Percentiles rank a stretch among this genome's conserved stretches.
Conservation (phyloP, 1,140 invertebrate species). For the Aphaenogaster floridana region DNA sequence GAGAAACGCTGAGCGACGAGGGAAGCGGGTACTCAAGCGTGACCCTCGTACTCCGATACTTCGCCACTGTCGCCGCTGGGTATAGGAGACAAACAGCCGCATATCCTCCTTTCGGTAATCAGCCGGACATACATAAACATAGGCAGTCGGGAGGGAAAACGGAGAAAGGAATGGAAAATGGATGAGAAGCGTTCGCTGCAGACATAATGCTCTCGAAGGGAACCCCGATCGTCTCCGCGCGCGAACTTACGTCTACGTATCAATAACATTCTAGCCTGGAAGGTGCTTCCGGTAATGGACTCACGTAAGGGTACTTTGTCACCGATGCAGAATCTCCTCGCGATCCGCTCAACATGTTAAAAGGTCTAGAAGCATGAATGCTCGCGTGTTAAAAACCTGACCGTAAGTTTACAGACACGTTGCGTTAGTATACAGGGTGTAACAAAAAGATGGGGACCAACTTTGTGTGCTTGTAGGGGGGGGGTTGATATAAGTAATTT, state of each 20-base stretch:
- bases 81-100: slow-evolving; percentile 71
- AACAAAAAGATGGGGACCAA: no score
- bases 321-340: slow-evolving; percentile 47
- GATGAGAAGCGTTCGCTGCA: slow-evolving; percentile 58
- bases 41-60: slow-evolving; percentile 74
- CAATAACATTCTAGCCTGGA: slow-evolving; percentile 58
- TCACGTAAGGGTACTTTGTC: slow-evolving; percentile 63
- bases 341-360: slow-evolving; percentile 60
- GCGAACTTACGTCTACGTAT: slow-evolving; percentile 60
- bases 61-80: slow-evolving; percentile 69
- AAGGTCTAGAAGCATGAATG: slow-evolving; percentile 34
- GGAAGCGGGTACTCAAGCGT: slow-evolving; percentile 73
- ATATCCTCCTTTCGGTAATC: slow-evolving; percentile 75
- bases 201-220: slow-evolving; percentile 51
- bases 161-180: slow-evolving; percentile 62
- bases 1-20: slow-evolving; percentile 7
- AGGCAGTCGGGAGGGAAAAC: slow-evolving; percentile 41
- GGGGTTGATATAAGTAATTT: no score
- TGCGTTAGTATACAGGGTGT: background rate
- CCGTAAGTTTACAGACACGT: slow-evolving; percentile 20
- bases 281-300: slow-evolving; percentile 59
- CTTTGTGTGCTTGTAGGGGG: no score
- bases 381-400: slow-evolving; percentile 45
- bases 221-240: slow-evolving; percentile 33
- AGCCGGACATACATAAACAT: slow-evolving; percentile 72